Conservation (phyloP, 2,113 vertebrate species). For the Psammodynastes pulverulentus region DNA sequence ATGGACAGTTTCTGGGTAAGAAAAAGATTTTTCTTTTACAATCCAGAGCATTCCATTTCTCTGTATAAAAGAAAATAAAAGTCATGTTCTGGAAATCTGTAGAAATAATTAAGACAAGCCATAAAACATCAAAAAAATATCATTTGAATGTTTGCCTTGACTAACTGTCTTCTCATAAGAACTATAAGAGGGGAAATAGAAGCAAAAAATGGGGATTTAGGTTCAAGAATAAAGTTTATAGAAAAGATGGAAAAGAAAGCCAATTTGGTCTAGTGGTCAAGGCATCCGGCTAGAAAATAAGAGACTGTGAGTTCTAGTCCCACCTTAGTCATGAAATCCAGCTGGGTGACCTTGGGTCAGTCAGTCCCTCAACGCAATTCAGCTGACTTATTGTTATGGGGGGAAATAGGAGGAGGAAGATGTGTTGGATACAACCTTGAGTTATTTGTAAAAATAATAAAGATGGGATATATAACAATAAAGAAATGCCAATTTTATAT, state of each 20-base stretch:
- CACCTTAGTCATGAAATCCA: background rate
- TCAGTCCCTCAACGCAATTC: background rate
- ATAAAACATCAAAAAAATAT: conserved; percentile 13
- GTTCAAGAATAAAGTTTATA: background rate
- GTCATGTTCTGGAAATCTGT: conserved; percentile 10
- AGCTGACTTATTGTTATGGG: background rate
- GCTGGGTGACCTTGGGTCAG: background rate
- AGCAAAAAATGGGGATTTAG: background rate
- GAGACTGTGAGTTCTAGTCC: background rate
- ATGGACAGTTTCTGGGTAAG: conserved; percentile 56
- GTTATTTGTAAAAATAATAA: background rate
- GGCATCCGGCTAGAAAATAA: background rate
- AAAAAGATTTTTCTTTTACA: conserved; percentile 47
- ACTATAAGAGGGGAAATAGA: background rate
- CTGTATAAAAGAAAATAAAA: conserved; percentile 38
- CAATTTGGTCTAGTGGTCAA: background rate
- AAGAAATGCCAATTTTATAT: background rate
- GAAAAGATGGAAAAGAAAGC: background rate
- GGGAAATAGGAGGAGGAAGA: background rate
- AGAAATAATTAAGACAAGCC: conserved; percentile 4
- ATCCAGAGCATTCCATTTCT: conserved; percentile 40
- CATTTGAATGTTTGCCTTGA: background rate
- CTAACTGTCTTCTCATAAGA: background rate
- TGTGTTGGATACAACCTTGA: background rate
- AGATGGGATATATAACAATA: background rate